Percentiles rank a stretch among this genome's conserved stretches.
These are phyloP conservation scores for Mesoclemmys tuberculata DNA, from an alignment of 2,113 vertebrate genomes.

Conservation along the genomic window DNA sequence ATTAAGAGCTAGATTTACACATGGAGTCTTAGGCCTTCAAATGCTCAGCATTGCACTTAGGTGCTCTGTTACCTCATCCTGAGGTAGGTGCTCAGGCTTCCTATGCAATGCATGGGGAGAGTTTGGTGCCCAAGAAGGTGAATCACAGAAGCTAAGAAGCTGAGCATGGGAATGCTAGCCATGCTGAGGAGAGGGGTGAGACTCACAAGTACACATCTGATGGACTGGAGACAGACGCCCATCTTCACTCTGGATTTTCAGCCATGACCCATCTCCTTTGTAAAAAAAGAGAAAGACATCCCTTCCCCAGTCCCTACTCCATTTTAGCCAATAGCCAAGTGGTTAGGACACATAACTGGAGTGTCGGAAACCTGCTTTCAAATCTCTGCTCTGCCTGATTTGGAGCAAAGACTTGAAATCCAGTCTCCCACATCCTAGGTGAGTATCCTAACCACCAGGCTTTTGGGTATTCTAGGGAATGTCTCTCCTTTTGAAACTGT, in stretches of 20 bases:
- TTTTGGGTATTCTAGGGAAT: neutral
- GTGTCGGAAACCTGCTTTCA: neutral
- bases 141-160: neutral
- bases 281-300: neutral
- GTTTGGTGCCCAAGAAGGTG: neutral
- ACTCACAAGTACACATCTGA: neutral
- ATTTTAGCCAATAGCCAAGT: neutral
- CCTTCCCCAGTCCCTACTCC: neutral
- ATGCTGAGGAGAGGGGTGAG: neutral
- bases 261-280: neutral
- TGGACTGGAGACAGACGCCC: neutral
- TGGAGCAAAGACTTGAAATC: neutral
- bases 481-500: neutral
- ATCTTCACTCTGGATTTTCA: neutral
- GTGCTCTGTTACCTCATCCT: neutral
- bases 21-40: neutral
- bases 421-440: neutral
- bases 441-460: neutral
- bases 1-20: too few relatives aligned
- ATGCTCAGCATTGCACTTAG: neutral
- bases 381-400: neutral
- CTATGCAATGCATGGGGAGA: neutral
- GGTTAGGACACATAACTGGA: too few relatives aligned
- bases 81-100: neutral
- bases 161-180: neutral